Base-by-base conservation (phyloP, 2,888 invertebrate species). In the Globia sparganii region DNA sequence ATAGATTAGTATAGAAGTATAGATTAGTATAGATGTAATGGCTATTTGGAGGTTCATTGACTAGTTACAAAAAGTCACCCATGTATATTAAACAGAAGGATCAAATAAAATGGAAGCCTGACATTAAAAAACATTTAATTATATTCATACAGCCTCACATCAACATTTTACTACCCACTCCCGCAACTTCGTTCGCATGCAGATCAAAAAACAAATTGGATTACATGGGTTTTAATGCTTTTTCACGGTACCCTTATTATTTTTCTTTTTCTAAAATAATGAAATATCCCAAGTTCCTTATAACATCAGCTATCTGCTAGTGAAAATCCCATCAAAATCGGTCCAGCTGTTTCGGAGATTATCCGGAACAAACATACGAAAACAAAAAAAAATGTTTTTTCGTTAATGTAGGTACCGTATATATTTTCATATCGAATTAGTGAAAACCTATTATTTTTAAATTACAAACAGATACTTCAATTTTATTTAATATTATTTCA, bases 11-110 rank as follows among this genome's bases (percentile, higher is more conserved):
- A n/a, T n/a, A n/a, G n/a, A n/a, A n/a, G n/a, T n/a, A n/a, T n/a
- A n/a, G n/a, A n/a, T n/a, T n/a, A n/a, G n/a, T n/a, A n/a, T n/a
- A n/a, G n/a, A n/a, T n/a, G n/a, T n/a, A 31, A 61, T 25, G 13
- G 28, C 11, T 28, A 34, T 73, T 6, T 11, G 31, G 18, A n/a
- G 4, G 82, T 77, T 82, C 62, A 64, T 40, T 46, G 62, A 75
- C 76, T 61, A 37, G 61, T 31, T 43, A 62, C 28, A 81, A 81
- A 81, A 62, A 77, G 15, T 28, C 25, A 34, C 2, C 1, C 5
- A 49, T 6, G 9, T 4, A 28, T 34, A 61, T 75, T 34, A 37
- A 81, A 46, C n/a, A 68, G 49, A 18, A n/a, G 40, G 1, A n/a
- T 49, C 2, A 28, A 28, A 77, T 28, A 2, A 21, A 43, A 25